Base-by-base conservation (phyloP, 2,888 invertebrate genomes). In the Eupeodes latifasciatus region DNA sequence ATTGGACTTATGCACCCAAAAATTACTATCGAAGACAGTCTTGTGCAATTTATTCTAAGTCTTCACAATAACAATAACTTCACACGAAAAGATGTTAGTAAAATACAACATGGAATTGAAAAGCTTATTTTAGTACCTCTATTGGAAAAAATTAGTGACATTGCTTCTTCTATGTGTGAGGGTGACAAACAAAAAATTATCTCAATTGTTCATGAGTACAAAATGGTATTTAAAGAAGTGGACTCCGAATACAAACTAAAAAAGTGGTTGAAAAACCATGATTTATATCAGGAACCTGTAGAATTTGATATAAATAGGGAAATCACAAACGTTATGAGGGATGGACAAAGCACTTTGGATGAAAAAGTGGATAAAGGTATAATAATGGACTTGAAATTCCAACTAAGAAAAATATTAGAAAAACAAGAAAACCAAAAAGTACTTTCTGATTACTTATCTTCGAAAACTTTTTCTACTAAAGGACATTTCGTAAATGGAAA, bases 401-500 rank as follows among this genome's bases (percentile, higher is more conserved):
- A 83, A 71, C 64, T 83, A 47, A 19, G 62, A 72, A 62, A 77
- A 72, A 14, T 77, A 27, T 83, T 77, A 34, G 77, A 77, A 72
- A 77, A 64, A 19, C 34, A 61, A 57, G 27, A 62, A 61, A 53
- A 27, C 19, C 55, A 76, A 75, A 69, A 76, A 14, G 40, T 67
- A n/a, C 51, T 27, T 62, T 40, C 62, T 16, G 16, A 62, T 62
- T 62, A 62, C 10, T 62, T 62, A 40, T 62, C 62, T 40, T 10
- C 2, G 9, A 62, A 62, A 62, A 62, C 40, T 40, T 7, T 36
- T 61, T 61, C 61, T 36, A 61, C 36, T 61, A 61, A 61, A 61
- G 61, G 61, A 61, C 14, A 27, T 27, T 27, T 27, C 27, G 3
- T 27, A 27, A 27, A 27, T 27, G 27, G 78, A 7, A 59, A 83